A percentile compares a stretch with the other conserved stretches of the same genome.
phyloP scores from a whole-genome alignment of 1,140 invertebrate genomes.

The Anoplophora glabripennis region DNA sequence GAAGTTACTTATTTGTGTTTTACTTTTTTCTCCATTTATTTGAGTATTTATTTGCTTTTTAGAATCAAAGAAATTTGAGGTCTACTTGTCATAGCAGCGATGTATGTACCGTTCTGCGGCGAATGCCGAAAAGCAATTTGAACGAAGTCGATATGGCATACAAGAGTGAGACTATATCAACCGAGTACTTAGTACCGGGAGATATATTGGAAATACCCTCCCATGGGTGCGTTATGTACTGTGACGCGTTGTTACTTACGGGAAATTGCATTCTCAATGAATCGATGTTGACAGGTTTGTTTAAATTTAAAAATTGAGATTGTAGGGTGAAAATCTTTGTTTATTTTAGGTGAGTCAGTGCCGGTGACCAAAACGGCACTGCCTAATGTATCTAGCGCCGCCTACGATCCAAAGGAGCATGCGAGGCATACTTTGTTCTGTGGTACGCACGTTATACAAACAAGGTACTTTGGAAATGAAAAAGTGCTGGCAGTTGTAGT shows the following conservation, averaged over 20 bases:
- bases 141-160: conserved; percentile 24
- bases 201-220: conserved; percentile 78
- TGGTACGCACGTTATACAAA: conserved; percentile 95
- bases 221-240: conserved; percentile 76
- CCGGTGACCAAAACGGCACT: conserved; percentile 90
- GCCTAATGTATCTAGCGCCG: conserved; percentile 62
- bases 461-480: conserved; percentile 78
- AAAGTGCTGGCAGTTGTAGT: conserved; percentile 69
- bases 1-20: not conserved
- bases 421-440: conserved; percentile 88
- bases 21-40: too few relatives aligned
- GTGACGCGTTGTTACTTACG: conserved; percentile 78
- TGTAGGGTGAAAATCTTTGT: conserved; percentile 34
- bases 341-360: conserved; percentile 72
- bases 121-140: conserved; percentile 27
- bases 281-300: conserved; percentile 89
- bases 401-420: conserved; percentile 81
- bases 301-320: not conserved
- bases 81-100: conserved; percentile 69
- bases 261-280: conserved; percentile 94
- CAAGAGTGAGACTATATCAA: conserved; percentile 49
- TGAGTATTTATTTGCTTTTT: conserved; percentile 24
- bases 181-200: conserved; percentile 72
- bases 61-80: conserved; percentile 72
- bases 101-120: conserved; percentile 59